These are phyloP conservation scores for Phalacrocorax carbo DNA, from an alignment of 2,113 vertebrate species.

Conservation along the genomic window DNA sequence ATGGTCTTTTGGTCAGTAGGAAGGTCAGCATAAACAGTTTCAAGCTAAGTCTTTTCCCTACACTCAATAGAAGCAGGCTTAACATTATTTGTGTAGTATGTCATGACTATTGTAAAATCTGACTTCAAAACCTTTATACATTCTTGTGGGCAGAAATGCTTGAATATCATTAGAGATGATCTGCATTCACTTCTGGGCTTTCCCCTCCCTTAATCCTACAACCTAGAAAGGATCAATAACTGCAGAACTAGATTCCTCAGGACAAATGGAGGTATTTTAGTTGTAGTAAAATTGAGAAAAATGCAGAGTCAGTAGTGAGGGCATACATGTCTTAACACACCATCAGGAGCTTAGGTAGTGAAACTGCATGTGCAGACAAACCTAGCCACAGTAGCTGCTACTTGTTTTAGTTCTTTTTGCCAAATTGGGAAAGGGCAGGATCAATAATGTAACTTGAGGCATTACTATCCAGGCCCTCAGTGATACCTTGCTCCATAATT, in stretches of 20 bases:
- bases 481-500: neutral
- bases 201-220: neutral
- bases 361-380: neutral
- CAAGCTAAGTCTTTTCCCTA: neutral
- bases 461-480: neutral
- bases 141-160: neutral
- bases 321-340: neutral
- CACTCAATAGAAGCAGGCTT: neutral
- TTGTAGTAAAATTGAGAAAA: neutral
- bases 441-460: neutral
- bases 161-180: neutral
- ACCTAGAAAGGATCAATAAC: neutral
- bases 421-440: neutral
- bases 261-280: neutral
- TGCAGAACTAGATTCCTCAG: neutral
- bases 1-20: neutral
- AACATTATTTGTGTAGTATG: neutral
- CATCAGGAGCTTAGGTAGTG: neutral
- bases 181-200: neutral
- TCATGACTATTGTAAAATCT: neutral
- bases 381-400: neutral
- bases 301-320: neutral
- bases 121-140: neutral
- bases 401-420: neutral
- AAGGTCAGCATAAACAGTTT: neutral